Percentiles rank a stretch among this genome's conserved stretches.
Evolutionary conservation across 2,888 invertebrate species (phyloP).

Genomic region (Aplocera efformata): DNA sequence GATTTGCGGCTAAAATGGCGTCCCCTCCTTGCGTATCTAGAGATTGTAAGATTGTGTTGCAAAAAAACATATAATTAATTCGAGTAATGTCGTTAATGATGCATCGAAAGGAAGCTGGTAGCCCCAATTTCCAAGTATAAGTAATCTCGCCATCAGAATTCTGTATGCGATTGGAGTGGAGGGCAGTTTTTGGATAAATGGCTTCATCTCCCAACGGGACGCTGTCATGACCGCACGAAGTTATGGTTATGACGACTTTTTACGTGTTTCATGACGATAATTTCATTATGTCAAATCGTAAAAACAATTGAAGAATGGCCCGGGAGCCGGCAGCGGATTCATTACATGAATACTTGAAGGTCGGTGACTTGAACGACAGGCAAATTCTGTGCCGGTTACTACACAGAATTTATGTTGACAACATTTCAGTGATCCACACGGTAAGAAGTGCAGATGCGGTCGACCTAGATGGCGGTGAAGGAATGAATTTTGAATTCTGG

Average conservation of each 20-base stretch:
- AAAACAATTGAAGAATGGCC: constrained; percentile 13
- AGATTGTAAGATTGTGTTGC: constrained; percentile 9
- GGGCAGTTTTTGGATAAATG: constrained; percentile 70
- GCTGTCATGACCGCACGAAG: constrained; percentile 43
- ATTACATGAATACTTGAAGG: constrained; percentile 3
- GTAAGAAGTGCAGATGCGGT: too few relatives aligned
- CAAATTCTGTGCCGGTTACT: too few relatives aligned
- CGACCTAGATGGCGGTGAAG: too few relatives aligned
- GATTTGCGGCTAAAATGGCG: constrained; percentile 29
- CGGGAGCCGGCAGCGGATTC: constrained; percentile 1
- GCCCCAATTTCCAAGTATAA: constrained; percentile 75
- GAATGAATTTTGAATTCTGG: too few relatives aligned
- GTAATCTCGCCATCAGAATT: constrained; percentile 70
- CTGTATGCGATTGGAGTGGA: constrained; percentile 59
- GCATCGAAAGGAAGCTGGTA: constrained; percentile 55
- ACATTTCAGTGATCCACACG: too few relatives aligned
- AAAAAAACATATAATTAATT: constrained; percentile 56
- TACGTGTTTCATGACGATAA: constrained; percentile 48
- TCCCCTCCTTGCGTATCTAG: constrained; percentile 33
- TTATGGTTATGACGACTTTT: constrained; percentile 61
- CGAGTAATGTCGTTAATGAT: constrained; percentile 72
- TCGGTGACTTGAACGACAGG: too few relatives aligned
- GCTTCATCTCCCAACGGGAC: constrained; percentile 66
- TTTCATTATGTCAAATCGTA: constrained; percentile 45
- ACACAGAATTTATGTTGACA: too few relatives aligned